Base-by-base conservation (phyloP, 2,888 invertebrate species). In the Papilio gigon region DNA sequence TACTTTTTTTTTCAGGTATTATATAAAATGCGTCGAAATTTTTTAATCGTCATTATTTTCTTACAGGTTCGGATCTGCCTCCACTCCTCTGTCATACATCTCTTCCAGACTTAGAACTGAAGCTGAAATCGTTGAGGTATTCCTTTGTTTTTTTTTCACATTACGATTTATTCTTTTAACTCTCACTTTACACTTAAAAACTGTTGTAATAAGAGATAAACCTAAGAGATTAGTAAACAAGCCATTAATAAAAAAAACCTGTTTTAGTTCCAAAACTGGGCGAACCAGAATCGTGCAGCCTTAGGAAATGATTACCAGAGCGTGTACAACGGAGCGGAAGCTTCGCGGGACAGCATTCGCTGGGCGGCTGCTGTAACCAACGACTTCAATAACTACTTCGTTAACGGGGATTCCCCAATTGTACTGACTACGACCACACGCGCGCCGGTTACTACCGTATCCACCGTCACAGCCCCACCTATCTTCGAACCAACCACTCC, bases 181-280 rank as follows among this genome's bases (percentile, higher is more conserved):
- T 14, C n/a, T 9, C 4, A 20, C 9, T 42, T 42, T n/a, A 42
- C 2, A 17, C 17, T 44, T 5, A 44, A 6, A 2, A 6, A 20
- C 9, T n/a, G 1, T 44, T 5, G n/a, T n/a, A 35, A 44, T 20
- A 44, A 44, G 9, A 20, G 20, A 44, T 20, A 20, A 44, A 17
- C 40, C n/a, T n/a, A 40, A n/a, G 2, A 20, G 2, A 6, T 44
- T 4, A 44, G 44, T 44, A 2, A 44, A 20, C 9, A 11, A 44
- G 11, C 30, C 17, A 11, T n/a, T 33, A 12, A 25, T 61, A 53
- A 53, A n/a, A 17, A 1, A 17, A 47, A 61, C 25, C 56, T 73
- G 62, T 67, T 76, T 74, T 80, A 92, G 92, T 90, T 87, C 80
- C 78, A 81, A 79, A 33, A 47, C 3, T 92, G 91, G 91, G 86